phyloP scores from a whole-genome alignment of 2,113 vertebrate species.

The Rhodinocichla rosea region DNA sequence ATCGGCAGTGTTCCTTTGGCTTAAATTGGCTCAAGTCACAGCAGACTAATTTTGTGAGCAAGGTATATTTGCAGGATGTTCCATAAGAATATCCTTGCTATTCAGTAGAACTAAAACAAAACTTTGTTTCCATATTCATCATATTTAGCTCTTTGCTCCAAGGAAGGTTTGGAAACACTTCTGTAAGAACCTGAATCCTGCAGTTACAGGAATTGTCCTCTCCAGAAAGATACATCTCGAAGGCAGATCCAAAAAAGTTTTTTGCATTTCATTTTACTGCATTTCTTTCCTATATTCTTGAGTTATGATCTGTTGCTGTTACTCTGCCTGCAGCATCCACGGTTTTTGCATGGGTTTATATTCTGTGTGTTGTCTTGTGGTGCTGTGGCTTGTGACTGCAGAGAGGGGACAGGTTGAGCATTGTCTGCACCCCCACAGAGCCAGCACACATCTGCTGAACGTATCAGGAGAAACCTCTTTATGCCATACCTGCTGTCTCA shows the following conservation, averaged over 20 bases:
- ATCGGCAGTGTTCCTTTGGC: accelerated
- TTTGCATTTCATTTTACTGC: neutral
- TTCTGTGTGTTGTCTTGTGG: neutral
- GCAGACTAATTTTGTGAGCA: neutral
- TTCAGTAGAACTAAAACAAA: neutral
- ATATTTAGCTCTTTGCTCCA: neutral
- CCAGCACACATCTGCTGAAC: neutral
- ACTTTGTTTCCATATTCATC: neutral
- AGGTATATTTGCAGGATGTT: neutral
- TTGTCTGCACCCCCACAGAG: neutral
- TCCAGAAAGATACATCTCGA: neutral
- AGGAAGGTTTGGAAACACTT: neutral
- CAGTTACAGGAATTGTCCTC: neutral
- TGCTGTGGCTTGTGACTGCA: neutral
- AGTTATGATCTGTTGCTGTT: neutral
- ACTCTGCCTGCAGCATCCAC: neutral
- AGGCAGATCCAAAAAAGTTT: neutral
- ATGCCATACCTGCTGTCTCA: neutral
- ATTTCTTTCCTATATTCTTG: neutral
- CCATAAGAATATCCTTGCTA: neutral
- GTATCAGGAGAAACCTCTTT: neutral
- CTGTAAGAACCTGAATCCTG: neutral
- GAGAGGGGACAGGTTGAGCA: accelerated
- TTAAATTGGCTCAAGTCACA: neutral
- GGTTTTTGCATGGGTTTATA: neutral